A percentile compares a stretch with the other conserved stretches of the same genome.
Conservation (phyloP, 2,113 vertebrate species). For the Glareola pratincola region DNA sequence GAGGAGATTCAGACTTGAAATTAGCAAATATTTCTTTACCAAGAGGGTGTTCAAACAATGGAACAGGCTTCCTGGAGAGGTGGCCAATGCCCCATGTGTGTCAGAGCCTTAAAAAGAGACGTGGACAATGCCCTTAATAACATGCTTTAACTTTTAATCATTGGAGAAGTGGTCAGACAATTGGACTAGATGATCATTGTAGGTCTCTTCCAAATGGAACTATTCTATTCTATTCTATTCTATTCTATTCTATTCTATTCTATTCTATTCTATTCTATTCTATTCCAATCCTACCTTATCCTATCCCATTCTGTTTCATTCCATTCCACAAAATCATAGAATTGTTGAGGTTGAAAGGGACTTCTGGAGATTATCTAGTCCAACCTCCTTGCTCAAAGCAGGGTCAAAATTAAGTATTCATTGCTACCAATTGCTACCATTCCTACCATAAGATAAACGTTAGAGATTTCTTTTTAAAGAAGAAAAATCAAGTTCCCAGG, state of each 20-base stretch:
- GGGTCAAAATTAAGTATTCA: not conserved
- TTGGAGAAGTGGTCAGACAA: not conserved
- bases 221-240: too few relatives aligned
- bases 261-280: too few relatives aligned
- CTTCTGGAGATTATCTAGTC: not conserved
- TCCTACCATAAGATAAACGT: not conserved
- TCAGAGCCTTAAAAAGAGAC: not conserved
- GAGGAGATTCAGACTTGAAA: not conserved
- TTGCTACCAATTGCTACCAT: not conserved
- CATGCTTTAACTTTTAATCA: not conserved
- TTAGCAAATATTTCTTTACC: not conserved
- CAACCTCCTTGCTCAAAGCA: not conserved
- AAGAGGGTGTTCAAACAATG: not conserved
- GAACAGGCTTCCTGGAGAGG: not conserved
- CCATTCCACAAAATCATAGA: not conserved
- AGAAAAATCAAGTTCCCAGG: not conserved
- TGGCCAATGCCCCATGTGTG: fast-evolving
- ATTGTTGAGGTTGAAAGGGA: not conserved
- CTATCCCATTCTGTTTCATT: too few relatives aligned
- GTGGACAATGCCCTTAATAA: not conserved
- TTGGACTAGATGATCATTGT: not conserved
- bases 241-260: too few relatives aligned
- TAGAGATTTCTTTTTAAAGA: not conserved
- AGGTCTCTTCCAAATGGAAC: not conserved
- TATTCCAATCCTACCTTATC: not conserved